A percentile compares a stretch with the other conserved stretches of the same genome.
Evolutionary conservation across 2,113 vertebrate genomes (phyloP).

Genomic region (Hipposideros armiger): DNA sequence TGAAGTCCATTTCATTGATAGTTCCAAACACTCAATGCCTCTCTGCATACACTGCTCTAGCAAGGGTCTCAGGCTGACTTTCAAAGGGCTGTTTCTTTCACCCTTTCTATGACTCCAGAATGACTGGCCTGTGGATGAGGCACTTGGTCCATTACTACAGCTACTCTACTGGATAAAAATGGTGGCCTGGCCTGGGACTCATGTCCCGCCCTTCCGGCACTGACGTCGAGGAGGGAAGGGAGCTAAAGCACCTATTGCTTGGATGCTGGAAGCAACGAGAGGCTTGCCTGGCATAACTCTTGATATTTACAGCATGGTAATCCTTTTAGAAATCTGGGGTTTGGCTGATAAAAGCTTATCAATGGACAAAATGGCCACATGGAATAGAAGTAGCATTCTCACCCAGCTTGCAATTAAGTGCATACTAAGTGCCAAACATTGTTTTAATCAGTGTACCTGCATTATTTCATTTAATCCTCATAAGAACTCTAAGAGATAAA

Average conservation of each 20-base stretch:
- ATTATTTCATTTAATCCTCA: neutral
- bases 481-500: neutral
- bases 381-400: neutral
- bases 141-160: neutral
- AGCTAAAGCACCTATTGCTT: neutral
- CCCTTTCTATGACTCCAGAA: neutral
- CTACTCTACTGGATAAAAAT: neutral
- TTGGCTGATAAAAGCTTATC: neutral
- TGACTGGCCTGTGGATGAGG: neutral
- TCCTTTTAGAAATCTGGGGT: neutral
- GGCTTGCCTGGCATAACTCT: neutral
- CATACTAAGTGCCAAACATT: neutral
- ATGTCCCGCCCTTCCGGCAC: rapidly evolving
- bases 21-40: neutral
- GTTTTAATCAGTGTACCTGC: neutral
- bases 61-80: neutral
- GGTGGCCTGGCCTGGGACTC: neutral
- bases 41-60: neutral
- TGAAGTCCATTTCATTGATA: neutral
- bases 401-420: neutral
- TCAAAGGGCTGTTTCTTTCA: neutral
- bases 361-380: neutral
- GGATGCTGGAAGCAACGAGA: neutral
- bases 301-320: neutral
- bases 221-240: neutral